Conservation (phyloP, 2,888 invertebrate species). For the Drosophila eohydei region DNA sequence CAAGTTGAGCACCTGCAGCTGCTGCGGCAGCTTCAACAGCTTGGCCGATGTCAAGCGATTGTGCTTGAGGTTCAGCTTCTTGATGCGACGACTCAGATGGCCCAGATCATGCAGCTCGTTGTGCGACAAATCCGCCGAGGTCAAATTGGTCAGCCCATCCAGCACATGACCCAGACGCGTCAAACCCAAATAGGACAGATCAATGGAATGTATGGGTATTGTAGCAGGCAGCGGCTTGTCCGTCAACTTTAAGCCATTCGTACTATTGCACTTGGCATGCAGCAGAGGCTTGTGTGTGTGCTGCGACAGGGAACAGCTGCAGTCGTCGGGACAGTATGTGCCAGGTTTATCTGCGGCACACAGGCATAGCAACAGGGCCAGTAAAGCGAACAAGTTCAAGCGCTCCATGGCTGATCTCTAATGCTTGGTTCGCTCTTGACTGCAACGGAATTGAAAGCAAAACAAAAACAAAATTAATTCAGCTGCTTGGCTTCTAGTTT, state of each 20-base stretch:
- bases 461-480: slow-evolving; percentile 2
- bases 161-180: slow-evolving; percentile 86
- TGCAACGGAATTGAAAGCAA: slow-evolving; percentile 25
- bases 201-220: slow-evolving; percentile 85
- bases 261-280: slow-evolving; percentile 83
- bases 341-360: slow-evolving; percentile 14
- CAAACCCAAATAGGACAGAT: slow-evolving; percentile 88
- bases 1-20: slow-evolving; percentile 88
- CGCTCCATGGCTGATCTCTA: slow-evolving; percentile 41
- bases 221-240: slow-evolving; percentile 56
- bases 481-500: neutral
- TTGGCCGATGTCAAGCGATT: slow-evolving; percentile 87
- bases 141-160: slow-evolving; percentile 87
- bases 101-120: slow-evolving; percentile 87
- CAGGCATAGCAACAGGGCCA: slow-evolving; percentile 53
- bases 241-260: slow-evolving; percentile 69
- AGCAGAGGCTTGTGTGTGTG: slow-evolving; percentile 73
- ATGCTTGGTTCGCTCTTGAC: slow-evolving; percentile 30
- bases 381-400: slow-evolving; percentile 24
- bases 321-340: slow-evolving; percentile 80
- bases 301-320: slow-evolving; percentile 75
- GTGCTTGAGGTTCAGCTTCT: slow-evolving; percentile 87
- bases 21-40: slow-evolving; percentile 86
- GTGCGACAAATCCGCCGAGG: slow-evolving; percentile 88
- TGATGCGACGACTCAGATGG: slow-evolving; percentile 87